Evolutionary conservation across 35 echinoderm and acorn worm genomes (phyloP).

Genomic region (Stichopus chloronotus): DNA sequence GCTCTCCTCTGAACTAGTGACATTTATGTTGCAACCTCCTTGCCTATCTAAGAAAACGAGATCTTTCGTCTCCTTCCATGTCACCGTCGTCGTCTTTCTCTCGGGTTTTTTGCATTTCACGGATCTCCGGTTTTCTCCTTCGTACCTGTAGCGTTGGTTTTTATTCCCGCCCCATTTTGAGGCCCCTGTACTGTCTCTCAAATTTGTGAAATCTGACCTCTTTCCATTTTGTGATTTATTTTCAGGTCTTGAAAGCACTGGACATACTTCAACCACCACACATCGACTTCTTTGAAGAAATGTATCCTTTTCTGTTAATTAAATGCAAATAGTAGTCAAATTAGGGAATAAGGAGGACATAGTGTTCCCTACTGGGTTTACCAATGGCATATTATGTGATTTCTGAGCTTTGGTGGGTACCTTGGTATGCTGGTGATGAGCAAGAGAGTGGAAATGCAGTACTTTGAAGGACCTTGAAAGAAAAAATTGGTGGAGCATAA

Average conservation of each 20-base stretch:
- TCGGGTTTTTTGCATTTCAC: not conserved
- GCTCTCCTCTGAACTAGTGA: too few relatives aligned
- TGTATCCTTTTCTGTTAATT: slow-evolving; percentile 88
- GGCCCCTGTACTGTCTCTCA: not conserved
- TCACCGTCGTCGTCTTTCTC: too few relatives aligned
- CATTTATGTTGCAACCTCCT: too few relatives aligned
- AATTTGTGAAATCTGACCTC: not conserved
- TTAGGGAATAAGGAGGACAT: not conserved
- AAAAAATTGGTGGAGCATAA: too few relatives aligned
- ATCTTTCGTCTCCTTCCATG: not conserved
- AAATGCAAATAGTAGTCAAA: not conserved
- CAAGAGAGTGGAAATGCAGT: too few relatives aligned
- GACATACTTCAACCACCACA: slow-evolving; percentile 99
- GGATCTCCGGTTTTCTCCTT: not conserved
- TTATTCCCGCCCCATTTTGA: not conserved
- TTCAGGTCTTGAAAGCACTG: slow-evolving; percentile 95
- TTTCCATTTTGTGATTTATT: slow-evolving; percentile 7
- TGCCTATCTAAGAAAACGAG: not conserved
- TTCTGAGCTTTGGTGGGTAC: too few relatives aligned
- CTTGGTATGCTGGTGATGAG: too few relatives aligned
- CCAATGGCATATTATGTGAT: not conserved
- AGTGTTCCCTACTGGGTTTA: not conserved
- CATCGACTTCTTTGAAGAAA: slow-evolving; percentile 99
- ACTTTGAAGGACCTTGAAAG: too few relatives aligned
- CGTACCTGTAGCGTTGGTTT: not conserved